Percentiles rank a stretch among this genome's conserved stretches.
phyloP scores from a whole-genome alignment of 2,888 invertebrate genomes.

The Ferdinandea cuprea region DNA sequence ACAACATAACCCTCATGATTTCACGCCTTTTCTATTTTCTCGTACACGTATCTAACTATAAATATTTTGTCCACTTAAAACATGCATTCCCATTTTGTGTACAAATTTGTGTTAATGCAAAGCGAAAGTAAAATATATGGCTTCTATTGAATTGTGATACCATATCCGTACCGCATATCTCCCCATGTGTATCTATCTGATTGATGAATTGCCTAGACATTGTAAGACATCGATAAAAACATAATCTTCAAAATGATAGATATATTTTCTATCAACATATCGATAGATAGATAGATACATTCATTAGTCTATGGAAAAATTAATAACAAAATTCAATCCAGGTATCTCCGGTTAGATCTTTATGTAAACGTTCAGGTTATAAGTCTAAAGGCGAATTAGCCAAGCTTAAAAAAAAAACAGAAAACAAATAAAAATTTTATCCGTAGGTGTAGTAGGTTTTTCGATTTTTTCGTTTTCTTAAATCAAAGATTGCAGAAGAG shows the following conservation, averaged over 20 bases:
- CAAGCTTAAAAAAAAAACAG: too few relatives aligned
- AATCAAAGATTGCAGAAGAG: background rate
- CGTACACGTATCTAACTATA: background rate
- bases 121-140: slow-evolving; percentile 28
- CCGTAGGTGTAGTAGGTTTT: slow-evolving; percentile 25
- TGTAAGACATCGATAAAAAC: slow-evolving; percentile 23
- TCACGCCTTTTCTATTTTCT: slow-evolving; percentile 8
- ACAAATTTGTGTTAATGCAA: slow-evolving; percentile 23
- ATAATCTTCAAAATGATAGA: slow-evolving; percentile 17
- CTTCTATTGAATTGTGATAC: background rate
- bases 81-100: slow-evolving; percentile 13
- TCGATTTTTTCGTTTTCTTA: too few relatives aligned
- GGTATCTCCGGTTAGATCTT: background rate
- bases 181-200: background rate
- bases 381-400: slow-evolving; percentile 3
- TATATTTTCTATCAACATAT: background rate
- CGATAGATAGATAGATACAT: background rate
- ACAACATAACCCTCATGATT: slow-evolving; percentile 47
- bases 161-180: too few relatives aligned
- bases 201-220: slow-evolving; percentile 34
- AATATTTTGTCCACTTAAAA: slow-evolving; percentile 49
- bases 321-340: background rate
- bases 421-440: too few relatives aligned
- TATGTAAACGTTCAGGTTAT: background rate
- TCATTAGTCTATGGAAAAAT: background rate